A percentile compares a stretch with the other conserved stretches of the same genome.
Conservation (phyloP, 2,113 vertebrate genomes). For the Trogon melanurus region DNA sequence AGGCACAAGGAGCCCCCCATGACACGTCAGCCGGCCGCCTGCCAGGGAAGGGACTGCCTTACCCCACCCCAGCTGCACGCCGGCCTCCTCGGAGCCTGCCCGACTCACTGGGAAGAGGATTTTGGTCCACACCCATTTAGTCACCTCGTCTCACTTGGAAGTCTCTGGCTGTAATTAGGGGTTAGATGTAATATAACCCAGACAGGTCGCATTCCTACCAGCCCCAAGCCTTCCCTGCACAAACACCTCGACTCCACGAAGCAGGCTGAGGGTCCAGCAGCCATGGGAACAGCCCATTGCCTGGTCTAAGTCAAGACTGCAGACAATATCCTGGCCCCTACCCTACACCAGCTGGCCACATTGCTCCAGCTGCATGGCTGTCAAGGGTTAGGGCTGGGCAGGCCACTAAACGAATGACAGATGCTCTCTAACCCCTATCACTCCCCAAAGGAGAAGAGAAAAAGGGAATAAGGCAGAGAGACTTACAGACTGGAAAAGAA, state of each 20-base stretch:
- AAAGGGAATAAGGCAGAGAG: too few species aligned
- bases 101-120: background rate
- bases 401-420: too few species aligned
- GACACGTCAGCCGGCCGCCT: fast-evolving
- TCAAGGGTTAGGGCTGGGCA: too few species aligned
- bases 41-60: background rate
- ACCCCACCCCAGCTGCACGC: fast-evolving
- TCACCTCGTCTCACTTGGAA: background rate
- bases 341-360: background rate
- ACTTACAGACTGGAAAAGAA: too few species aligned
- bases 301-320: background rate
- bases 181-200: background rate
- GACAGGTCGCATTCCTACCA: background rate
- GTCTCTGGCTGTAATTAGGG: background rate
- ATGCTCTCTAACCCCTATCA: too few species aligned
- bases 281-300: background rate
- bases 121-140: background rate
- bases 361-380: background rate
- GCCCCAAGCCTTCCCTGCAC: background rate
- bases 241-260: fast-evolving
- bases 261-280: background rate
- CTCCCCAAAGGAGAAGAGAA: too few species aligned
- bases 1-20: fast-evolving
- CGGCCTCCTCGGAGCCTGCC: fast-evolving
- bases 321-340: background rate